Base-by-base conservation (phyloP, 92 coral and sea anemone species). In the Epizoanthus illoricatus region DNA sequence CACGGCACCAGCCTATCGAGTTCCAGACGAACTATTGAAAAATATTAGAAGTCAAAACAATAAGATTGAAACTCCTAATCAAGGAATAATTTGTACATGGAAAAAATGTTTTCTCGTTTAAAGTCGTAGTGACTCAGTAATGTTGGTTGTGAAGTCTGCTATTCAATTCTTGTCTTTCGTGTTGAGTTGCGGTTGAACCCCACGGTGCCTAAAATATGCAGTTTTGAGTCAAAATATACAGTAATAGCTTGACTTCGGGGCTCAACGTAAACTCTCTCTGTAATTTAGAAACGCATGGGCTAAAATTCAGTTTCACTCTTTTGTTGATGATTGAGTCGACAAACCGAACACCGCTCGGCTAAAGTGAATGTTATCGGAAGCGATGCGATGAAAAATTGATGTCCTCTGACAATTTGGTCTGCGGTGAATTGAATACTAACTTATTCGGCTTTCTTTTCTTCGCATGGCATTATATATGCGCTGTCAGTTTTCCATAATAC, bases 401-500 rank as follows among this genome's bases (percentile, higher is more conserved):
- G 59, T 78, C 24, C 42, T 58, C 64, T 78, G 42, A 78, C 71
- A 20, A 16, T 18, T 60, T 74, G 80, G 21, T 57, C 80, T 56
- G 80, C 40, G 80, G 80, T 55, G 10, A 57, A 24, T 28, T 55
- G 47, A 12, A 52, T 57, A 40, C 33, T 75, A 58, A 21, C n/a
- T 58, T 59, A 59, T 52, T 52, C 56, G 56, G 56, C 24, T 75
- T 13, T 60, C 69, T 8, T 5, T 62, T 76, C 69, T 63, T 63
- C 43, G 7, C 65, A 61, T 70, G 8, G 10, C 61, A 78, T 78
- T 63, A 78, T 39, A 21, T 63, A 61, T 78, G 82, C 71, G 71
- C 16, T 41, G 82, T 20, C 43, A 78, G n/a, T 78, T 61, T 76
- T 52, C 61, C 45, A 78, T 78, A 61, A 78, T 78, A n/a, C 33